Evolutionary conservation across 2,888 invertebrate species (phyloP).

Genomic region (Lamellibrachia satsuma): DNA sequence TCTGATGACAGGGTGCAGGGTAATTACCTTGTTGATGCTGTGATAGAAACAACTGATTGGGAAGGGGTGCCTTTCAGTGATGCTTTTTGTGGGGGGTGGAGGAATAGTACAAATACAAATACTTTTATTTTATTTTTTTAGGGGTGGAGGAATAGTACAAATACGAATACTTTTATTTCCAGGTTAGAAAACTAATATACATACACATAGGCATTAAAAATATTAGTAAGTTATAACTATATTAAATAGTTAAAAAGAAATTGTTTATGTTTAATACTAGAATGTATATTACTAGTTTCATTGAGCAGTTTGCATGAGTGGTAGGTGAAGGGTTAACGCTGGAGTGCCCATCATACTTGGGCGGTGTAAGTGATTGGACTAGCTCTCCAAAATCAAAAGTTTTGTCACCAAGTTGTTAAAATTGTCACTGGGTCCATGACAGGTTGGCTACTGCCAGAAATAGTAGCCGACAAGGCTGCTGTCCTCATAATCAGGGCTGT

Average conservation of each 20-base stretch:
- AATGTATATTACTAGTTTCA: neutral
- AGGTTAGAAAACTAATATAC: too few relatives aligned
- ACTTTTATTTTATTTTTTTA: too few relatives aligned
- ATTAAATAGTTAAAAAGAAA: too few relatives aligned
- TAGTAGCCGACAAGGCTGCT: neutral
- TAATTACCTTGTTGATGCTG: neutral
- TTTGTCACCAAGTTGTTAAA: conserved; percentile 10
- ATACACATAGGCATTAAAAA: too few relatives aligned
- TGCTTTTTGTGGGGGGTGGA: neutral
- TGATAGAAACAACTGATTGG: neutral
- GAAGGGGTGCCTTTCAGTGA: neutral
- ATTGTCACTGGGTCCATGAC: neutral
- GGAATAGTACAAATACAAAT: neutral
- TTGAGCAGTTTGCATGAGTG: neutral
- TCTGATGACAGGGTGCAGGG: neutral
- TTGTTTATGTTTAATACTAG: neutral
- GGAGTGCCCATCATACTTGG: neutral
- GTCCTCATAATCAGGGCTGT: neutral
- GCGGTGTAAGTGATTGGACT: neutral
- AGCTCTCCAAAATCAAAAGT: neutral
- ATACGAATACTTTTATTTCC: too few relatives aligned
- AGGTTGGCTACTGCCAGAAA: neutral
- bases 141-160: too few relatives aligned
- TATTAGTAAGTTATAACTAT: too few relatives aligned
- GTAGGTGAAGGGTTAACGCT: neutral